Conservation (phyloP, 2,113 vertebrate species). For the Geothlypis trichas region DNA sequence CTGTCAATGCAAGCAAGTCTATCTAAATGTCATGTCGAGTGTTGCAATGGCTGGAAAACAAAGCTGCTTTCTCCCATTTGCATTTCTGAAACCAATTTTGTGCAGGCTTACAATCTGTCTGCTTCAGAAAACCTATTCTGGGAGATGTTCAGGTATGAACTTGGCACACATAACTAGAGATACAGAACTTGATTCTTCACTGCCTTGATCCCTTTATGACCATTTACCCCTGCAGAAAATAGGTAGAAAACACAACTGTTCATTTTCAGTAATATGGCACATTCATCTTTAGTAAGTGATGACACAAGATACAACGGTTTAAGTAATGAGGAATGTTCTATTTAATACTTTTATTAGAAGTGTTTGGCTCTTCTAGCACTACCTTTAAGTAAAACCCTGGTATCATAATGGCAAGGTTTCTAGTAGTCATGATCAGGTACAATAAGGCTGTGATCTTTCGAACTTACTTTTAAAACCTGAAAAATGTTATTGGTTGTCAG, state of each 20-base stretch:
- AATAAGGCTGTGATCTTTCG: neutral
- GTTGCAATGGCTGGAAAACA: constrained; percentile 47
- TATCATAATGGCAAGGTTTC: neutral
- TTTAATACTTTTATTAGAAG: neutral
- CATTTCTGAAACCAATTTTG: constrained; percentile 33
- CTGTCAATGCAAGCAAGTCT: constrained; percentile 57
- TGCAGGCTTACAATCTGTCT: constrained; percentile 62
- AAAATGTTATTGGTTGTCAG: neutral
- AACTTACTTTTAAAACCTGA: neutral
- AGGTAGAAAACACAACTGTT: constrained; percentile 66
- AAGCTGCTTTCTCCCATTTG: constrained; percentile 54
- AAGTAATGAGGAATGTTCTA: neutral
- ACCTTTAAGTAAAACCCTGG: neutral
- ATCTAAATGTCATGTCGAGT: constrained; percentile 60
- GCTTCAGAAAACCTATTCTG: constrained; percentile 42
- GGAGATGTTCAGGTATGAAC: constrained; percentile 51
- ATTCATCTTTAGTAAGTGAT: constrained; percentile 37
- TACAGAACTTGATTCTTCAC: constrained; percentile 38
- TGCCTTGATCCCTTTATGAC: constrained; percentile 45
- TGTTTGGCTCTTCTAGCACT: neutral
- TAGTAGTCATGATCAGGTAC: neutral
- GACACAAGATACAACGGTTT: constrained; percentile 7
- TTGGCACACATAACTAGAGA: constrained; percentile 28
- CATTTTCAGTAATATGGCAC: constrained; percentile 48
- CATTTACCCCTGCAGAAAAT: constrained; percentile 50